Evolutionary conservation across 2,888 invertebrate genomes (phyloP).

Genomic region (Lamellibrachia columna): DNA sequence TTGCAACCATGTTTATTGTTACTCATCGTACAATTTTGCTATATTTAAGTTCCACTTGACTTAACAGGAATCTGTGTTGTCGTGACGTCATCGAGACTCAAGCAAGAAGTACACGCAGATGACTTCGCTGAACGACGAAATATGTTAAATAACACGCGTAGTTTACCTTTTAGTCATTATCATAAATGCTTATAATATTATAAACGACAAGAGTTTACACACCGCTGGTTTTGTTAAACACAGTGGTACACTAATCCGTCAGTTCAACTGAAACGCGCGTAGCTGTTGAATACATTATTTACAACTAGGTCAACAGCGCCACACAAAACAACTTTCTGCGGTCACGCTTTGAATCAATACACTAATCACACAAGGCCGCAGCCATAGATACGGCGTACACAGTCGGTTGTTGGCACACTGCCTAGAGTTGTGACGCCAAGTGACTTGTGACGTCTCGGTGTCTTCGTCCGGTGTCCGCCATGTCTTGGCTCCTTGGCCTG

Average conservation of each 20-base stretch:
- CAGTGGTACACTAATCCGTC: background rate
- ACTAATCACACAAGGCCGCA: background rate
- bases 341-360: background rate
- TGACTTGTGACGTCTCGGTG: no score
- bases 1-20: background rate
- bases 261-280: background rate
- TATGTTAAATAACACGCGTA: background rate
- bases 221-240: background rate
- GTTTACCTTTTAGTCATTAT: background rate
- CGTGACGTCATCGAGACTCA: background rate
- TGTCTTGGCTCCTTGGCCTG: background rate
- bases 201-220: background rate
- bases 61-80: background rate
- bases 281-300: background rate
- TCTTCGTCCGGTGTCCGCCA: background rate
- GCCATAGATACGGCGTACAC: conserved; percentile 6
- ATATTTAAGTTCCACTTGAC: background rate
- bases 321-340: background rate
- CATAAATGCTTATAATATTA: background rate
- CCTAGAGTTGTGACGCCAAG: background rate
- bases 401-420: background rate
- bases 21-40: background rate
- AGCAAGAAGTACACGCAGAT: background rate
- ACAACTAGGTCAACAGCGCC: background rate
- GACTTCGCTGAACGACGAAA: background rate